Evolutionary conservation across 2,888 invertebrate genomes (phyloP).

Genomic region (Pandemis cinnamomeana): DNA sequence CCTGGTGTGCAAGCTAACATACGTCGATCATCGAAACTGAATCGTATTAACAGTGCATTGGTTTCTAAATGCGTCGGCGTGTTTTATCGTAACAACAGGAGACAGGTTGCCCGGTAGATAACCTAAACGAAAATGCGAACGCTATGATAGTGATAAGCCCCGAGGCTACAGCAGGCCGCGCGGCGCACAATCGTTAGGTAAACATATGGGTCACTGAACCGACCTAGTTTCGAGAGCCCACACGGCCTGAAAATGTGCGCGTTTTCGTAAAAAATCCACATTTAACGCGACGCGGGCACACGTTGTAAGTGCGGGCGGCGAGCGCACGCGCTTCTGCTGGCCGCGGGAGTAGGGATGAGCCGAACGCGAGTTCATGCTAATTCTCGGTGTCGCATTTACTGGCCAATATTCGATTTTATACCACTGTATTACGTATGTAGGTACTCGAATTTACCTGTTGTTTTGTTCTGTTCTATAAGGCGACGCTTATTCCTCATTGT

Average conservation of each 20-base stretch:
- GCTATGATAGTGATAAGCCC: slow-evolving; percentile 69
- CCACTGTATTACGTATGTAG: not conserved
- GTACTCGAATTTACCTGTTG: slow-evolving; percentile 7
- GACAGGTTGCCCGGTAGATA: slow-evolving; percentile 80
- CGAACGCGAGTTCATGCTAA: not conserved
- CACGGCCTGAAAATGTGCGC: slow-evolving; percentile 63
- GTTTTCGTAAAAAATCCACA: slow-evolving; percentile 67
- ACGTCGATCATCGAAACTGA: not conserved
- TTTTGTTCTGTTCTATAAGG: slow-evolving; percentile 3
- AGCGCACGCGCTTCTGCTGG: slow-evolving; percentile 2
- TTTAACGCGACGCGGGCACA: slow-evolving; percentile 46
- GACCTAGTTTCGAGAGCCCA: slow-evolving; percentile 76
- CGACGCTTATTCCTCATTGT: not conserved
- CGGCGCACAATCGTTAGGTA: slow-evolving; percentile 80
- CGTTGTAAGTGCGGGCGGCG: not conserved
- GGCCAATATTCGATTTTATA: slow-evolving; percentile 1
- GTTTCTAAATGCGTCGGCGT: slow-evolving; percentile 9
- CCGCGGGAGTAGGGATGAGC: slow-evolving; percentile 8
- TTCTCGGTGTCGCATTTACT: slow-evolving; percentile 1
- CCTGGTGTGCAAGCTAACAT: not conserved
- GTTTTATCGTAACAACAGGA: slow-evolving; percentile 55
- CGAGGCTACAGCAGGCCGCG: slow-evolving; percentile 60
- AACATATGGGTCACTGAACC: slow-evolving; percentile 84
- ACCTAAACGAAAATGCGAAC: slow-evolving; percentile 79
- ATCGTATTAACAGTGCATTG: slow-evolving; percentile 19